Base-by-base conservation (phyloP, 2,888 invertebrate genomes). In the Hypsopygia costalis region DNA sequence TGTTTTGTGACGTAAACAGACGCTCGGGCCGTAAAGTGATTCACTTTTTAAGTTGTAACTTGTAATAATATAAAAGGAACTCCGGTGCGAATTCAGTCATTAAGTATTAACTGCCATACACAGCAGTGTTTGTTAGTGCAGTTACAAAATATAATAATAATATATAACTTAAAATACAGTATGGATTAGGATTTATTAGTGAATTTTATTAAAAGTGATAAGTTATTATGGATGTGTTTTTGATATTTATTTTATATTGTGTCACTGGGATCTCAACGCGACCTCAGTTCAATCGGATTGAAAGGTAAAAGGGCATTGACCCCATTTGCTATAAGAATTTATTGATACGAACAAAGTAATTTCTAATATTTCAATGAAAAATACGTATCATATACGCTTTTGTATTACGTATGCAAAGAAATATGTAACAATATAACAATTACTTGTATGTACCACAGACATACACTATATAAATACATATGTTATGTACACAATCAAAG, bases 51-150 rank as follows among this genome's bases (percentile, higher is more conserved):
- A 36, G 25, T 40, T 22, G 16, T 16, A 16, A n/a, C n/a, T 16
- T 16, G 40, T 43, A 44, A 44, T 44, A 38, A 20, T 41, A 40
- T 37, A 29, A 29, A 37, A 39, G 37, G 45, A 38, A 37, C 32
- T 32, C 34, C 32, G 16, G 36, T 16, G 30, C 27, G 12, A 43
- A 41, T 43, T 25, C 38, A 39, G 47, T 49, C 48, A 48, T 47
- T 42, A 11, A 34, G 31, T 35, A 36, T 20, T 11, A 43, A 46
- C 44, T 44, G 46, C 41, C 47, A 39, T 35, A 29, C 35, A 37
- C 43, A 40, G 21, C 37, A 39, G 39, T 40, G 33, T 20, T 34
- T 41, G 41, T 31, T 16, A 32, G 27, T 35, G 29, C 36, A 36
- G 29, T 36, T 20, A 36, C 28, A 36, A 36, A 36, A 21, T 7